These are phyloP conservation scores for Drosophila mimica DNA, from an alignment of 2,888 invertebrate genomes.

Conservation along the genomic window DNA sequence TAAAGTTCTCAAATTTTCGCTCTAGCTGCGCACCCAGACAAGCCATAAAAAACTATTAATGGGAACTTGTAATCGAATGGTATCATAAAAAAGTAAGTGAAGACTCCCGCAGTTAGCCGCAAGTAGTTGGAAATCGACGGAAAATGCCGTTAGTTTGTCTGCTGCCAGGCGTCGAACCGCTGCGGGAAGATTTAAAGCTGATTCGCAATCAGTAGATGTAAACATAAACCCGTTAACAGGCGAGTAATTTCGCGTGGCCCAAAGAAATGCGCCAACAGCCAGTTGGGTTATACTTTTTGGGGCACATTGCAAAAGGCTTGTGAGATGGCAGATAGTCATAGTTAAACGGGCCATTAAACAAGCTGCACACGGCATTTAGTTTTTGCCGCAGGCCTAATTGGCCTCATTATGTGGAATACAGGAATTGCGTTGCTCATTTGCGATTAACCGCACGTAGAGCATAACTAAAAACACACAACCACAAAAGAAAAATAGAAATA, in stretches of 20 bases:
- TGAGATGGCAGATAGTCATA: conserved; percentile 27
- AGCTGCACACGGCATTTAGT: conserved; percentile 77
- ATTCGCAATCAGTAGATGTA: conserved; percentile 14
- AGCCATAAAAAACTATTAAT: conserved; percentile 9
- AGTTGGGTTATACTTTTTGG: conserved; percentile 9
- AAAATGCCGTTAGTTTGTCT: conserved; percentile 8
- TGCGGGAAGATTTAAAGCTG: conserved; percentile 10
- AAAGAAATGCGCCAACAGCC: conserved; percentile 18
- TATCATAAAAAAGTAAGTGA: conserved; percentile 17
- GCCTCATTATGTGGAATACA: conserved; percentile 68
- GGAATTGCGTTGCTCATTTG: conserved; percentile 69
- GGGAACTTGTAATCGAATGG: conserved; percentile 21
- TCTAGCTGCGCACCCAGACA: too few relatives aligned
- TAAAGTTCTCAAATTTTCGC: neutral
- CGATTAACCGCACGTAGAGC: conserved; percentile 74
- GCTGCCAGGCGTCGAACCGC: neutral
- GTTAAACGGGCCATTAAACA: conserved; percentile 73
- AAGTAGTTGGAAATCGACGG: conserved; percentile 2
- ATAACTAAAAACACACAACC: conserved; percentile 45
- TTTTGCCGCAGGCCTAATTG: conserved; percentile 76
- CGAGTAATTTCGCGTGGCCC: conserved; percentile 11
- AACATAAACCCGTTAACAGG: conserved; percentile 18
- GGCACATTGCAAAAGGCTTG: neutral
- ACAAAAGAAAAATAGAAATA: conserved; percentile 15
- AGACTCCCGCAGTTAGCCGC: neutral